These are phyloP conservation scores for Cebus imitator DNA, from an alignment of 2,113 vertebrate genomes.

Conservation along the genomic window DNA sequence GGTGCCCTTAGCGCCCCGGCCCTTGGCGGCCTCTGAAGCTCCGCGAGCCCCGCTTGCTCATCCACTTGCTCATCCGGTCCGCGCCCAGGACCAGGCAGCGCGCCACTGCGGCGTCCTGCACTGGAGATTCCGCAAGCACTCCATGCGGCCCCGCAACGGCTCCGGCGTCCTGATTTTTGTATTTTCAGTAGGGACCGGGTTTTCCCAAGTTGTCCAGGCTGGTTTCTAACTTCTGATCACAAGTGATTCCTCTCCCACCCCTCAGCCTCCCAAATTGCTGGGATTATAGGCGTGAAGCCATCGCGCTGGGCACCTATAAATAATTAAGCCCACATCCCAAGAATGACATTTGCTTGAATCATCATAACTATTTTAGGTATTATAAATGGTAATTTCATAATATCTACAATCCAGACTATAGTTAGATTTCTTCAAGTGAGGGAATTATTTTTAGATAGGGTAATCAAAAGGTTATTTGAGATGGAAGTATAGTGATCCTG, in stretches of 20 bases:
- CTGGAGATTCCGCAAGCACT: accelerated
- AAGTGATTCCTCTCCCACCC: too few relatives aligned
- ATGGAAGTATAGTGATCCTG: not conserved
- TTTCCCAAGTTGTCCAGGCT: too few relatives aligned
- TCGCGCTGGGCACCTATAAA: too few relatives aligned
- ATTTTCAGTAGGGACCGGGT: too few relatives aligned
- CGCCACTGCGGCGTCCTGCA: constrained; percentile 72
- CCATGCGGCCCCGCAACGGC: accelerated
- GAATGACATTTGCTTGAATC: not conserved
- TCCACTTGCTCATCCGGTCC: constrained; percentile 91
- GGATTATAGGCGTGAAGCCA: too few relatives aligned
- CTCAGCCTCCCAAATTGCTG: too few relatives aligned
- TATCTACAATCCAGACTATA: not conserved
- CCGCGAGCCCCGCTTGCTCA: constrained; percentile 92
- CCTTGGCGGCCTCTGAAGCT: constrained; percentile 83
- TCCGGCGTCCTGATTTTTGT: too few relatives aligned
- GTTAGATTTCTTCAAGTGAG: constrained; percentile 6
- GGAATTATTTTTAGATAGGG: not conserved
- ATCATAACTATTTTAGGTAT: not conserved
- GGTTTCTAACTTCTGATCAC: too few relatives aligned
- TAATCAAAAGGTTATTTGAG: not conserved
- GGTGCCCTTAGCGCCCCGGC: constrained; percentile 85
- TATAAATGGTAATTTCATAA: not conserved
- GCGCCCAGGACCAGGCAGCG: constrained; percentile 91
- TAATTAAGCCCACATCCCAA: not conserved